phyloP scores from a whole-genome alignment of 2,888 invertebrate genomes.

The Eilema sororculum region DNA sequence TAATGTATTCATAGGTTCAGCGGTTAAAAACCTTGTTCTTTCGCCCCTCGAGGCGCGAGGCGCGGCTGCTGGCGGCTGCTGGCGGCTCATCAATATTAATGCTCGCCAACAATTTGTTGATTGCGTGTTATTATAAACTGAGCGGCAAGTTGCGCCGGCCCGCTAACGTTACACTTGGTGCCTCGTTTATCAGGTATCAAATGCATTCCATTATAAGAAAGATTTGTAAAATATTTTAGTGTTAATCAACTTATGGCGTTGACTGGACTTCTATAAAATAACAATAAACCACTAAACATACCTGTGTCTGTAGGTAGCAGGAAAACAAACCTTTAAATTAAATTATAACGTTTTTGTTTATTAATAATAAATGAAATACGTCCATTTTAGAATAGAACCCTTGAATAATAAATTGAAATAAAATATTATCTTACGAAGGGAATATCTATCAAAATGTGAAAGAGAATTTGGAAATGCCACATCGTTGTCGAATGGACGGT shows the following conservation, averaged over 20 bases:
- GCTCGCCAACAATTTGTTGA: conserved; percentile 56
- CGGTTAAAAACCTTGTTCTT: conserved; percentile 47
- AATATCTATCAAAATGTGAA: not conserved
- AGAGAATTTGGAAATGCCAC: not conserved
- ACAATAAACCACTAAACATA: not conserved
- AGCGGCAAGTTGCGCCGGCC: not conserved
- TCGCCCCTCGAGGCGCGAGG: conserved; percentile 16
- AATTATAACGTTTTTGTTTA: not conserved
- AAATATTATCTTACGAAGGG: not conserved
- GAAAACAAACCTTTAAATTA: not conserved
- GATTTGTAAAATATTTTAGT: no score
- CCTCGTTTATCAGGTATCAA: not conserved
- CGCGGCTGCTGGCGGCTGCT: no score
- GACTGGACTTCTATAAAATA: not conserved
- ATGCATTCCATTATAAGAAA: no score
- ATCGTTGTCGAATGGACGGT: not conserved
- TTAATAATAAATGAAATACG: not conserved
- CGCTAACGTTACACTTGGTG: not conserved
- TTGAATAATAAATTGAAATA: not conserved
- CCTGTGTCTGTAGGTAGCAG: not conserved
- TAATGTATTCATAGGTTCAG: conserved; percentile 64
- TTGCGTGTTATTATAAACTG: conserved; percentile 50
- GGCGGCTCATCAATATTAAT: conserved; percentile 59
- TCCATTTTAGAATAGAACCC: not conserved
- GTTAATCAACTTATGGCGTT: not conserved